Evolutionary conservation across 2,888 invertebrate genomes (phyloP).

Genomic region (Leptarthrus brevirostris): DNA sequence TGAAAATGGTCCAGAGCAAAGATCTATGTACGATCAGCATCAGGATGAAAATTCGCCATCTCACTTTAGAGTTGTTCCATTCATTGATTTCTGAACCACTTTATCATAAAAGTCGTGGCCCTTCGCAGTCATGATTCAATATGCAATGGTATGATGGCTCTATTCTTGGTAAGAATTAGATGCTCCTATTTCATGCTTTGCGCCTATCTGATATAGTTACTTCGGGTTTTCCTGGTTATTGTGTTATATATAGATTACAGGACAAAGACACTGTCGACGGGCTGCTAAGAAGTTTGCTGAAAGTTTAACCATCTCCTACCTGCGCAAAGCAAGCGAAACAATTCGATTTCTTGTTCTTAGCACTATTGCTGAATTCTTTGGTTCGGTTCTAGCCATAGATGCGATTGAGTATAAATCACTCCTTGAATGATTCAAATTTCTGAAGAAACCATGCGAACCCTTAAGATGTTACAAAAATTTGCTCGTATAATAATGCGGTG

Average conservation of each 20-base stretch:
- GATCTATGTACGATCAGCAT: not conserved
- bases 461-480: too few relatives aligned
- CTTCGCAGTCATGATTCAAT: conserved; percentile 2
- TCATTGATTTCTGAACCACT: conserved; percentile 38
- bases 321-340: too few relatives aligned
- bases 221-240: not conserved
- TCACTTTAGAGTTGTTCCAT: conserved; percentile 38
- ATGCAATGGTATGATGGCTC: not conserved
- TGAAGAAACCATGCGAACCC: too few relatives aligned
- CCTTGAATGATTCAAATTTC: too few relatives aligned
- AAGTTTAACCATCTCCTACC: too few relatives aligned
- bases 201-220: not conserved
- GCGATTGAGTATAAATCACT: too few relatives aligned
- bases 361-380: too few relatives aligned
- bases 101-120: conserved; percentile 38
- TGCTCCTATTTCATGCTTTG: not conserved
- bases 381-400: too few relatives aligned
- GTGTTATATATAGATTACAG: not conserved
- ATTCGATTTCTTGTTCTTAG: too few relatives aligned
- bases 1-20: not conserved
- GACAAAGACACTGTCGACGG: not conserved
- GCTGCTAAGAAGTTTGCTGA: not conserved
- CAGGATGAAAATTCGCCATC: not conserved
- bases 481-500: too few relatives aligned
- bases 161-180: conserved; percentile 17